These are phyloP conservation scores for Clinocottus analis DNA, from an alignment of 2,113 vertebrate genomes.

Conservation along the genomic window DNA sequence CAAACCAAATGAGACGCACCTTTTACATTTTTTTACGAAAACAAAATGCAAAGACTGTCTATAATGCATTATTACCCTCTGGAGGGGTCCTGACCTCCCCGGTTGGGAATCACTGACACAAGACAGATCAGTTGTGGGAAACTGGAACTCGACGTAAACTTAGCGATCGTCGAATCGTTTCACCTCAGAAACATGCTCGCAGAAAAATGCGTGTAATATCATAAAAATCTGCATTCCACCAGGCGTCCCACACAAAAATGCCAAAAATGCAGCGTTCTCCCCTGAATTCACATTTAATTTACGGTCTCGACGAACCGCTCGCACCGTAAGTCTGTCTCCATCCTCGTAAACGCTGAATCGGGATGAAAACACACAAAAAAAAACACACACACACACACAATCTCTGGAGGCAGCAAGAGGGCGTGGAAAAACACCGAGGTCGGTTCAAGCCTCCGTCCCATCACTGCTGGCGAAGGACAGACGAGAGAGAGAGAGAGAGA, in stretches of 20 bases:
- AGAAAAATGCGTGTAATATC: background rate
- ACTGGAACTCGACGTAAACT: background rate
- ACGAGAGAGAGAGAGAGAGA: too few relatives aligned
- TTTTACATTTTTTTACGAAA: too few relatives aligned
- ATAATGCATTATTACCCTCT: too few relatives aligned
- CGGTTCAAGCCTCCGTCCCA: conserved; percentile 25
- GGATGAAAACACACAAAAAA: conserved; percentile 1
- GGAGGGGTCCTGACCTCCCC: too few relatives aligned
- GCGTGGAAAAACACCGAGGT: conserved; percentile 50
- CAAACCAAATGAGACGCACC: too few relatives aligned
- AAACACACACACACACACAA: too few relatives aligned
- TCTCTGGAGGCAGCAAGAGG: background rate
- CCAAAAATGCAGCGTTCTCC: conserved; percentile 11
- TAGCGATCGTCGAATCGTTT: background rate
- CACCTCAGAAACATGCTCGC: background rate
- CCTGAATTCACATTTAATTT: conserved; percentile 13
- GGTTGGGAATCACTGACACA: background rate
- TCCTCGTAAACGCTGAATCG: conserved; percentile 50
- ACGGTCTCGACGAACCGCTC: conserved; percentile 25
- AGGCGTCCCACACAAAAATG: background rate
- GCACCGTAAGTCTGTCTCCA: conserved; percentile 31
- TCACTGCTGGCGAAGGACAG: conserved; percentile 44
- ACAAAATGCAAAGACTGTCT: too few relatives aligned
- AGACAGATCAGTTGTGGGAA: background rate
- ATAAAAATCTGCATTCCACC: background rate